phyloP scores from a whole-genome alignment of 2,888 invertebrate species.

The Diadegma fenestrale region DNA sequence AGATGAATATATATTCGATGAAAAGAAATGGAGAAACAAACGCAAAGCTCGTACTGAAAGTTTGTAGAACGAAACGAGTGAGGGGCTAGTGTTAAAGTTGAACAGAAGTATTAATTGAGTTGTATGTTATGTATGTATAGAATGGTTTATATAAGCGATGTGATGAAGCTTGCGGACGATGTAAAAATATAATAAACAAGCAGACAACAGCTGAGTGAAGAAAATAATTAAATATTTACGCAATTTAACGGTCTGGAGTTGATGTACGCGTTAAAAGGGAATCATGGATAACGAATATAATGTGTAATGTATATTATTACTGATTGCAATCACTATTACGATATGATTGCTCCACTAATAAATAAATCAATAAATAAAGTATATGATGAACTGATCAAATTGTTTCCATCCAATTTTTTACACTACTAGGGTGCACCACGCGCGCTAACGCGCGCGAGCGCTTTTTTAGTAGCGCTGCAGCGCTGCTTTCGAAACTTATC shows the following conservation, averaged over 20 bases:
- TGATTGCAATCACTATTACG: slow-evolving; percentile 75
- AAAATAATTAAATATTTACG: not conserved
- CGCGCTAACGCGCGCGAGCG: too few relatives aligned
- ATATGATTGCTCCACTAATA: slow-evolving; percentile 76
- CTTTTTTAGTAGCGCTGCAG: too few relatives aligned
- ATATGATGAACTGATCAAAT: slow-evolving; percentile 86
- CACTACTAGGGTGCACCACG: too few relatives aligned
- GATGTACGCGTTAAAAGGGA: slow-evolving; percentile 77
- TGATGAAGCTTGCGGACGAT: slow-evolving; percentile 79
- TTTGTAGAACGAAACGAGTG: slow-evolving; percentile 19
- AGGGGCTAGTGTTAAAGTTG: slow-evolving; percentile 79
- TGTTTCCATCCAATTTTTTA: slow-evolving; percentile 85
- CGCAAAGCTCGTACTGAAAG: slow-evolving; percentile 24
- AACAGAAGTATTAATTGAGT: slow-evolving; percentile 82
- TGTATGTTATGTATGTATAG: slow-evolving; percentile 83
- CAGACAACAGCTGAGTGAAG: slow-evolving; percentile 2
- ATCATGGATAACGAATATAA: slow-evolving; percentile 78
- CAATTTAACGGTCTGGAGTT: slow-evolving; percentile 74
- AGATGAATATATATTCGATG: slow-evolving; percentile 19
- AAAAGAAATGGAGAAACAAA: not conserved
- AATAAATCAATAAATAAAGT: slow-evolving; percentile 79
- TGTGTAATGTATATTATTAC: slow-evolving; percentile 79
- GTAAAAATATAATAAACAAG: slow-evolving; percentile 69
- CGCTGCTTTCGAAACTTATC: too few relatives aligned
- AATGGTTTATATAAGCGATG: slow-evolving; percentile 78